Percentiles rank a stretch among this genome's conserved stretches.
Evolutionary conservation across 2,888 invertebrate species (phyloP).

Genomic region (Pollenia griseotomentosa): DNA sequence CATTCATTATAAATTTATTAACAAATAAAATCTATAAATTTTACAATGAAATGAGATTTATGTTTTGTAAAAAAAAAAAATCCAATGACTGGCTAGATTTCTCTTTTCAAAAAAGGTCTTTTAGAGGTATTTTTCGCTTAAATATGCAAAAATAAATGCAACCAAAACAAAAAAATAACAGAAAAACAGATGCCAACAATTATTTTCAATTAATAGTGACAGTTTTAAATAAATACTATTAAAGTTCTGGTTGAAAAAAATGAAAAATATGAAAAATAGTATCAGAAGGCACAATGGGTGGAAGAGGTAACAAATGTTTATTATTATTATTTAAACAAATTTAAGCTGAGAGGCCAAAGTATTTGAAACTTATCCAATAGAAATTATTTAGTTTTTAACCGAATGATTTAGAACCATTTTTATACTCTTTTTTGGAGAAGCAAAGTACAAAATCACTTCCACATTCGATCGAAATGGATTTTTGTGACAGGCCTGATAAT

Average conservation of each 20-base stretch:
- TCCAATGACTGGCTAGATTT: slow-evolving; percentile 29
- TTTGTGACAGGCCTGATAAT: too few relatives aligned
- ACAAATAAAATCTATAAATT: slow-evolving; percentile 6
- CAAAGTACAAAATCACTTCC: too few relatives aligned
- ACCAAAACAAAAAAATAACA: not conserved
- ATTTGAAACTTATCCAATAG: too few relatives aligned
- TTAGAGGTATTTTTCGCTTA: slow-evolving; percentile 8
- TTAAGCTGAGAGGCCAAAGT: too few relatives aligned
- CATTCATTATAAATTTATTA: slow-evolving; percentile 25
- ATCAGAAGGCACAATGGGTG: not conserved
- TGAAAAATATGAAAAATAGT: not conserved
- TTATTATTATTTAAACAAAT: too few relatives aligned
- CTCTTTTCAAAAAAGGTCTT: slow-evolving; percentile 16
- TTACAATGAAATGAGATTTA: slow-evolving; percentile 33
- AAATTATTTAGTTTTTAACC: too few relatives aligned
- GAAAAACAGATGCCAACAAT: slow-evolving; percentile 63
- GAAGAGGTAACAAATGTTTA: too few relatives aligned
- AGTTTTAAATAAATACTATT: slow-evolving; percentile 55
- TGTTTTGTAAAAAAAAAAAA: slow-evolving; percentile 27
- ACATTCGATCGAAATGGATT: too few relatives aligned
- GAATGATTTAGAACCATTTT: too few relatives aligned
- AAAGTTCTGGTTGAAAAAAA: slow-evolving; percentile 9
- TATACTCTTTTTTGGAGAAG: too few relatives aligned
- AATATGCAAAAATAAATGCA: slow-evolving; percentile 38
- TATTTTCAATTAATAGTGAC: slow-evolving; percentile 71